These are phyloP conservation scores for Rhinogobius similis DNA, from an alignment of 2,113 vertebrate species.

Conservation along the genomic window DNA sequence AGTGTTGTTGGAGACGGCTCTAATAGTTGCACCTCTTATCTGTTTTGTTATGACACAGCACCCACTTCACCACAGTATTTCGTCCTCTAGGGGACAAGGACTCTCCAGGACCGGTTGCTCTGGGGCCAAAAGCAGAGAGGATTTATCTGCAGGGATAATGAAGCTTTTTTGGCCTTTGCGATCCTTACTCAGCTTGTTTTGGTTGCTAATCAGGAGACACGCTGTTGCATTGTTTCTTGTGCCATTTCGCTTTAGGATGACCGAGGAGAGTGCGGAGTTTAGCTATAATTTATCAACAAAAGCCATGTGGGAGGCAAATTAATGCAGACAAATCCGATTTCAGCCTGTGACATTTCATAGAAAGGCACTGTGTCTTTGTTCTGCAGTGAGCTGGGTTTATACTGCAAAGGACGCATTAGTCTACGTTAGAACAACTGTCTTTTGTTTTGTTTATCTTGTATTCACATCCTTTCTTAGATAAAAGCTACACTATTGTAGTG, in stretches of 20 bases:
- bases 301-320: constrained; percentile 44
- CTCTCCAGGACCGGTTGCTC: neutral
- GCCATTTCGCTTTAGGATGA: constrained; percentile 27
- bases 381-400: neutral
- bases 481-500: neutral
- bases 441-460: neutral
- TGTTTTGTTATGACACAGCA: neutral
- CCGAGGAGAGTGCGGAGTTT: constrained; percentile 32
- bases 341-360: constrained; percentile 20
- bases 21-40: neutral
- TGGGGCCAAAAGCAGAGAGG: constrained; percentile 4
- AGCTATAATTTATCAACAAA: constrained; percentile 36
- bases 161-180: constrained; percentile 21
- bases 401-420: constrained; percentile 19
- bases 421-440: constrained; percentile 3
- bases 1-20: neutral
- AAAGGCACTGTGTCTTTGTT: constrained; percentile 34
- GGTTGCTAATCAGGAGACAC: constrained; percentile 24
- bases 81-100: neutral
- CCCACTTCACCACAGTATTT: neutral
- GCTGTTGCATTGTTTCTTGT: constrained; percentile 21
- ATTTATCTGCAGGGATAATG: constrained; percentile 21
- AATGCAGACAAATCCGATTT: constrained; percentile 41
- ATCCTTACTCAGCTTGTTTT: constrained; percentile 26
- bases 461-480: neutral